A percentile compares a stretch with the other conserved stretches of the same genome.
Evolutionary conservation across 2,888 invertebrate genomes (phyloP).

Genomic region (Leptinotarsa juncta): DNA sequence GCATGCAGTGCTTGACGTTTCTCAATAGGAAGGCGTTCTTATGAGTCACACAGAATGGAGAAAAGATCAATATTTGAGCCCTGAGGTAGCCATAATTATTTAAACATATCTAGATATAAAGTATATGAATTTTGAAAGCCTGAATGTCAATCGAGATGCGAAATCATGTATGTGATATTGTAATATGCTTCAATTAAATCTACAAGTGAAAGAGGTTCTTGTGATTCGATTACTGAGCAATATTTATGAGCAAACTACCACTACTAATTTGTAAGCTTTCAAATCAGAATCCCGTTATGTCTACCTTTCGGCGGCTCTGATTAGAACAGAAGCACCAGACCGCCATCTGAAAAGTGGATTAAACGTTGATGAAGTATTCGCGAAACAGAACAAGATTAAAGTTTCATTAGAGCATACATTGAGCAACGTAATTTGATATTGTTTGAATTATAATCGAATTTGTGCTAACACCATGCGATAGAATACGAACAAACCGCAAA

Average conservation of each 20-base stretch:
- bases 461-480: constrained; percentile 22
- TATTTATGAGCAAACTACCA: not conserved
- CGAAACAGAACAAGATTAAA: constrained; percentile 39
- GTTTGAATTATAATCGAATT: constrained; percentile 38
- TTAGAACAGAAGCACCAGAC: constrained; percentile 7
- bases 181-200: too few species aligned
- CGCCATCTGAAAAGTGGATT: constrained; percentile 36
- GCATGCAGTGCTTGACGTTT: too few species aligned
- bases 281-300: not conserved
- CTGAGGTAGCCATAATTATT: too few species aligned
- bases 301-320: constrained; percentile 2
- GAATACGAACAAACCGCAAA: constrained; percentile 20
- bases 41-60: too few species aligned
- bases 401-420: constrained; percentile 38
- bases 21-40: too few species aligned
- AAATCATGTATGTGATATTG: too few species aligned
- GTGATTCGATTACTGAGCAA: not conserved
- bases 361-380: constrained; percentile 38
- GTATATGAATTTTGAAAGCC: too few species aligned
- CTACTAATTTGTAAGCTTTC: not conserved
- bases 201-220: not conserved
- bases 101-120: too few species aligned
- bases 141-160: too few species aligned
- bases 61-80: too few species aligned
- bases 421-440: constrained; percentile 38